phyloP scores from a whole-genome alignment of 2,113 vertebrate genomes.

The Lasiurus cinereus region DNA sequence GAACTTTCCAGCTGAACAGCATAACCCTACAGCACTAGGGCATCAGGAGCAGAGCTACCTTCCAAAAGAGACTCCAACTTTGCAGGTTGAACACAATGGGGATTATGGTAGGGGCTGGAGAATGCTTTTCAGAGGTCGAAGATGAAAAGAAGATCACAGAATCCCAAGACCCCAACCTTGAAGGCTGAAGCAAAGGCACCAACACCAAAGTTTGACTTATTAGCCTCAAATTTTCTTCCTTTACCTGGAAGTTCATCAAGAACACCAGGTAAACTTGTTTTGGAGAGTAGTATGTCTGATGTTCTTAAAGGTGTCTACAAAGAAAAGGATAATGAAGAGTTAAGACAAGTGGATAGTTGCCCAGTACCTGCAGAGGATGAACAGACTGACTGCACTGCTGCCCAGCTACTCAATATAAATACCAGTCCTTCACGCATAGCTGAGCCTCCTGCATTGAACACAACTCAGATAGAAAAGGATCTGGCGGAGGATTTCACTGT shows the following conservation, averaged over 20 bases:
- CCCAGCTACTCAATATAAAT: conserved; percentile 76
- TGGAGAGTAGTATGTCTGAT: conserved; percentile 97
- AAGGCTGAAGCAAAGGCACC: conserved; percentile 92
- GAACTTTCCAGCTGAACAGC: conserved; percentile 88
- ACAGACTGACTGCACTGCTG: conserved; percentile 70
- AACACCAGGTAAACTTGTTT: conserved; percentile 91
- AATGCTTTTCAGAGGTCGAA: conserved; percentile 93
- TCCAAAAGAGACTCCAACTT: conserved; percentile 87
- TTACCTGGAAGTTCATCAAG: conserved; percentile 96
- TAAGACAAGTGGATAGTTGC: conserved; percentile 83
- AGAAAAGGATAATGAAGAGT: conserved; percentile 95
- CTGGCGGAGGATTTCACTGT: conserved; percentile 85
- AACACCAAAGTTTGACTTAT: conserved; percentile 97
- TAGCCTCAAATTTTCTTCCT: conserved; percentile 97
- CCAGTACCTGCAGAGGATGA: conserved; percentile 87
- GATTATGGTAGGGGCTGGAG: conserved; percentile 94
- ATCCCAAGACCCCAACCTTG: conserved; percentile 83
- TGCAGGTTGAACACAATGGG: conserved; percentile 91
- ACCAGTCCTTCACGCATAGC: conserved; percentile 70
- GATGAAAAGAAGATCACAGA: conserved; percentile 95
- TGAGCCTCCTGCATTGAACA: conserved; percentile 84
- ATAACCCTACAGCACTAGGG: conserved; percentile 80
- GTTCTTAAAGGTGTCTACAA: conserved; percentile 94
- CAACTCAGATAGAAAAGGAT: conserved; percentile 90
- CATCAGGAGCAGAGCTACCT: conserved; percentile 91